A percentile compares a stretch with the other conserved stretches of the same genome.
phyloP scores from a whole-genome alignment of 2,888 invertebrate species.

The Liodrosophila aerea region DNA sequence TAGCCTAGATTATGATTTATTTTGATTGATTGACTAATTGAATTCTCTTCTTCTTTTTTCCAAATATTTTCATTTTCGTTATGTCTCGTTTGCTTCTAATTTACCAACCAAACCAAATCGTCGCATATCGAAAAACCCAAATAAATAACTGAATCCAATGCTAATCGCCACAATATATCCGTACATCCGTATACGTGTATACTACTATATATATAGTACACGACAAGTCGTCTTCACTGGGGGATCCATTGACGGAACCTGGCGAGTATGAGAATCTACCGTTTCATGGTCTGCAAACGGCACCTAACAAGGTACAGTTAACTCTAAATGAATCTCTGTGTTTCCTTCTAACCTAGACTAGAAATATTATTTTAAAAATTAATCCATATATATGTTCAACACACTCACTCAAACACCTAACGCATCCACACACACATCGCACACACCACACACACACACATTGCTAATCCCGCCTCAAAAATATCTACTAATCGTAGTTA shows the following conservation, averaged over 20 bases:
- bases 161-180: conserved; percentile 47
- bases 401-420: conserved; percentile 9
- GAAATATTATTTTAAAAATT: conserved; percentile 17
- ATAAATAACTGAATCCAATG: conserved; percentile 33
- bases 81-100: conserved; percentile 46
- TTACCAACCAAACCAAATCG: conserved; percentile 23
- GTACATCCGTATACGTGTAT: conserved; percentile 44
- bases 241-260: conserved; percentile 90
- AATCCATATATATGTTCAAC: conserved; percentile 12
- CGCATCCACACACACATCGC: conserved; percentile 12
- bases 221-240: conserved; percentile 83
- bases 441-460: conserved; percentile 27
- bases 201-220: conserved; percentile 76
- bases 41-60: conserved; percentile 41
- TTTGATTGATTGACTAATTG: conserved; percentile 62
- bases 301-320: conserved; percentile 92
- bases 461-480: conserved; percentile 48
- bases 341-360: conserved; percentile 24
- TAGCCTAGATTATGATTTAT: conserved; percentile 27
- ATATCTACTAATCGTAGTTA: conserved; percentile 21
- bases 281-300: conserved; percentile 96
- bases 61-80: conserved; percentile 28
- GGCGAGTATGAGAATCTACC: conserved; percentile 97
- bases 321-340: conserved; percentile 9
- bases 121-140: conserved; percentile 30